A percentile compares a stretch with the other conserved stretches of the same genome.
These are phyloP conservation scores for Heteromyza rotundicornis DNA, from an alignment of 2,888 invertebrate species.

Conservation along the genomic window DNA sequence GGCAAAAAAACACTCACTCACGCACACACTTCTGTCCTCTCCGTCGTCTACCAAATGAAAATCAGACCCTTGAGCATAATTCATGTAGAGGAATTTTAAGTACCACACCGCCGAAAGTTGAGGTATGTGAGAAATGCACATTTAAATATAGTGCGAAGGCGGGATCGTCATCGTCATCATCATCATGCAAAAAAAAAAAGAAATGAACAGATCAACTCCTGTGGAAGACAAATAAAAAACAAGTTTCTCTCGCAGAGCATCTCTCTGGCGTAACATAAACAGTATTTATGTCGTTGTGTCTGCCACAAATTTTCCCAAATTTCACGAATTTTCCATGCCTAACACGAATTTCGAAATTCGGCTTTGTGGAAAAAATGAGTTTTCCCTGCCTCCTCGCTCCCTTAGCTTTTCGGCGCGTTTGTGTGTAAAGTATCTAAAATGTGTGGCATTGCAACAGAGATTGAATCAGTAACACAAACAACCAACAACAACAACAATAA, in stretches of 20 bases:
- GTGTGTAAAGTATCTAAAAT: background rate
- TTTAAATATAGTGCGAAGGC: background rate
- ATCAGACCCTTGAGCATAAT: conserved; percentile 31
- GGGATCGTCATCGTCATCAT: background rate
- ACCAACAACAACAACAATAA: conserved; percentile 8
- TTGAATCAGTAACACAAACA: conserved; percentile 2
- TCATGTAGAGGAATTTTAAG: conserved; percentile 46
- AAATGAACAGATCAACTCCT: background rate
- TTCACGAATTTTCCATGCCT: background rate
- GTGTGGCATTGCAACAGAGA: conserved; percentile 9
- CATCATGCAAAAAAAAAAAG: background rate
- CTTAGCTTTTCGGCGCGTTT: background rate
- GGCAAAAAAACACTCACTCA: background rate
- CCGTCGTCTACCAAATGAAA: background rate
- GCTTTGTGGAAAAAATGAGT: background rate
- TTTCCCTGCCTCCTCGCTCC: background rate
- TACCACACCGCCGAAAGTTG: conserved; percentile 33
- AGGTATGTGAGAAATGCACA: conserved; percentile 26
- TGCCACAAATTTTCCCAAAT: background rate
- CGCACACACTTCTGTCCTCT: conserved; percentile 1
- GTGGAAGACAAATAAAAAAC: conserved; percentile 16
- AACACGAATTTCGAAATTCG: conserved; percentile 14
- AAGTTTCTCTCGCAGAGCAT: background rate
- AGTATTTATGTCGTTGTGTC: background rate
- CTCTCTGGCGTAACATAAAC: background rate